A percentile compares a stretch with the other conserved stretches of the same genome.
Conservation (phyloP, 64 coral and sea anemone species). For the Montipora foliosa region DNA sequence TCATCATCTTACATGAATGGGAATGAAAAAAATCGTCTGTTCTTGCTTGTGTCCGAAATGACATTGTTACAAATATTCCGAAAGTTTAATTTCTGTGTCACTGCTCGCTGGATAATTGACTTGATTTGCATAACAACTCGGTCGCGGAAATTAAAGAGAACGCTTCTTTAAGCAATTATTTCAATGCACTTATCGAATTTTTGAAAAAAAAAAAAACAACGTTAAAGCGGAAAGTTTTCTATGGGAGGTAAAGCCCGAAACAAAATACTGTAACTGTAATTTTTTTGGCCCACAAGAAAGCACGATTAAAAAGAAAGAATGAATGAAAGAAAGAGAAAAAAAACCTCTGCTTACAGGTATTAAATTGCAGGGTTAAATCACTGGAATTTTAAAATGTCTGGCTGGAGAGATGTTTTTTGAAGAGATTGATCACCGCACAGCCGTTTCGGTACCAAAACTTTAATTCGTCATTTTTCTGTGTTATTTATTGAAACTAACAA, state of each 20-base stretch:
- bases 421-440: background rate
- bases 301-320: background rate
- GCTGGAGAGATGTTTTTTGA: background rate
- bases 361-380: background rate
- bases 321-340: background rate
- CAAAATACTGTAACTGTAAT: background rate
- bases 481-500: background rate
- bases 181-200: slow-evolving; percentile 25
- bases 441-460: background rate
- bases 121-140: slow-evolving; percentile 56
- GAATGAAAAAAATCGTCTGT: background rate
- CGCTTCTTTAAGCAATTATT: slow-evolving; percentile 36
- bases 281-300: background rate
- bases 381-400: background rate
- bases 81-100: slow-evolving; percentile 18
- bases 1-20: background rate
- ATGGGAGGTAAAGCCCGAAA: background rate
- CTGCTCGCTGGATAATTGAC: slow-evolving; percentile 33
- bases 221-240: slow-evolving; percentile 22
- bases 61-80: slow-evolving; percentile 27
- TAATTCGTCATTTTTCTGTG: background rate
- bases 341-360: background rate
- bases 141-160: slow-evolving; percentile 47
- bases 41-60: slow-evolving; percentile 3
- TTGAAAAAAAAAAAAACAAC: background rate